A percentile compares a stretch with the other conserved stretches of the same genome.
These are phyloP conservation scores for Melanerpes formicivorus DNA, from an alignment of 2,113 vertebrate species.

Conservation along the genomic window DNA sequence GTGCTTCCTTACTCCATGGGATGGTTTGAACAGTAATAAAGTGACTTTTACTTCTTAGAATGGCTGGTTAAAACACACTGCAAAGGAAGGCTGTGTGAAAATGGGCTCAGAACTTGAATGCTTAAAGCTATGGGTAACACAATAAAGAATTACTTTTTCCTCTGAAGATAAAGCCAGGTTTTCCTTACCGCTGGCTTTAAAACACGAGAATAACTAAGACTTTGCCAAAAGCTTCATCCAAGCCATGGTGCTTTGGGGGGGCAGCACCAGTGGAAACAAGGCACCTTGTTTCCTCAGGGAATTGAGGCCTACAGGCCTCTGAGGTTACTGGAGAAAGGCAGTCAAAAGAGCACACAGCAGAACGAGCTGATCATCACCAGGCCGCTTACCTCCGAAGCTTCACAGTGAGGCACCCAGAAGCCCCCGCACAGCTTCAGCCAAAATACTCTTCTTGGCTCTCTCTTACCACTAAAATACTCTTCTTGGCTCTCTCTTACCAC, in stretches of 20 bases:
- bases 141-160: neutral
- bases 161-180: neutral
- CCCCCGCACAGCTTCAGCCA: neutral
- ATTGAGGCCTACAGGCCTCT: neutral
- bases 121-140: neutral
- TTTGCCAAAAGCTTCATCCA: neutral
- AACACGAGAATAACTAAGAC: neutral
- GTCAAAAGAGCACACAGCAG: neutral
- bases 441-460: neutral
- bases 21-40: neutral
- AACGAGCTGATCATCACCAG: neutral
- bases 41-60: neutral
- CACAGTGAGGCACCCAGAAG: neutral
- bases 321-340: neutral
- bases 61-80: neutral
- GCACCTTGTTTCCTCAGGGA: neutral
- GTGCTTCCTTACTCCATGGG: neutral
- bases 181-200: neutral
- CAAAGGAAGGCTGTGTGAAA: neutral
- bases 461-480: neutral
- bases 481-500: neutral
- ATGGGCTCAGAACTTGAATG: neutral
- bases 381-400: neutral
- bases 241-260: neutral
- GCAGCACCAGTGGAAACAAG: neutral